Evolutionary conservation across 2,888 invertebrate genomes (phyloP), one percentile per base, ranked within the genome.

Genomic region (Pammene fasciana): DNA sequence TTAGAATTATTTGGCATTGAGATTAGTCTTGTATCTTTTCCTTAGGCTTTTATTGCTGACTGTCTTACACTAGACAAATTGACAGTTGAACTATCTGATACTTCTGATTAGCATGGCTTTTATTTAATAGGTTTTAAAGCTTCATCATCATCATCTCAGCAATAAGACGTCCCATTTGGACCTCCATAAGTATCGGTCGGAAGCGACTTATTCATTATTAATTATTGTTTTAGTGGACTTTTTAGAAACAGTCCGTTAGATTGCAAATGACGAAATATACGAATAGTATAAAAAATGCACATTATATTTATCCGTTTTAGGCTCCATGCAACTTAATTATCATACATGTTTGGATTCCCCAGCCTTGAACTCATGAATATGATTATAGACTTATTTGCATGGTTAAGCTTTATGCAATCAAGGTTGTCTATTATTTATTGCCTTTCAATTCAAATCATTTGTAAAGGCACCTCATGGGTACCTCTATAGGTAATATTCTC

Each of bases 231-330:
- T 16, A 16, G 5, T 11, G 10, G 9, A 10, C 38, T 41, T 56
- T 57, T 18, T 18, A 43, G 6, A 56, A 36, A 7, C 10, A 5
- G 3, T 36, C 36, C n/a, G n/a, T n/a, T n/a, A 7, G 26, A 46
- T n/a, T 60, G 36, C 36, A 14, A 36, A 36, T 48, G 16, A 5
- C 36, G 48, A 48, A 50, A 61, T 16, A 48, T 7, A 48, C 14
- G 16, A 13, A 36, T 0, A 9, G 5, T 38, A 45, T 26, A 8
- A 9, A 64, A 71, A 71, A 75, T 74, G 76, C 70, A 72, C 72
- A 75, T 75, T 26, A 26, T 26, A 3, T n/a, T n/a, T n/a, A n/a
- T n/a, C n/a, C 26, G n/a, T 36, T 57, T 43, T 68, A n/a, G 43
- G 57, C 50, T 18, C 50, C 50, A 54, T 65, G 57, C 52, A 65